Percentiles rank a stretch among this genome's conserved stretches.
Conservation (phyloP, 2,113 vertebrate genomes). For the Podarcis raffonei region DNA sequence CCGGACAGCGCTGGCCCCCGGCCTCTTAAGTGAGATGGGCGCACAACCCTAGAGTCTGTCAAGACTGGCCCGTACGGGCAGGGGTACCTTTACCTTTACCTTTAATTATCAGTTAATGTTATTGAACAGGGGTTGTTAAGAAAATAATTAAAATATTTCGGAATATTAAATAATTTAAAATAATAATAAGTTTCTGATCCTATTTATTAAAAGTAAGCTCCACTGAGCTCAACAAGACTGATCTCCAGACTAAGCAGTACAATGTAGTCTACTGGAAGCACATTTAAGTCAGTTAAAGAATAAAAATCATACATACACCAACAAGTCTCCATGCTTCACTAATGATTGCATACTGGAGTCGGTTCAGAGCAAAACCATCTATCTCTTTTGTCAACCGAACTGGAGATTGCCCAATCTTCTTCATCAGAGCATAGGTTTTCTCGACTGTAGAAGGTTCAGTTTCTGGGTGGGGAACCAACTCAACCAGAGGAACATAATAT, state of each 20-base stretch:
- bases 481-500: constrained; percentile 91
- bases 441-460: constrained; percentile 81
- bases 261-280: background rate
- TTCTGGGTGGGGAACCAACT: constrained; percentile 95
- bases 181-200: too few species aligned
- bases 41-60: too few species aligned
- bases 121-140: background rate
- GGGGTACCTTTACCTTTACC: too few species aligned
- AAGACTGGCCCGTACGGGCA: too few species aligned
- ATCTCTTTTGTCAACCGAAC: constrained; percentile 87
- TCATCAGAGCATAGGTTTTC: constrained; percentile 85
- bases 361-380: constrained; percentile 92
- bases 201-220: too few species aligned
- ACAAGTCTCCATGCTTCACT: constrained; percentile 96
- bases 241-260: background rate
- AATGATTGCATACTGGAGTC: constrained; percentile 92
- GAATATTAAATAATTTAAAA: background rate
- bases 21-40: too few species aligned
- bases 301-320: constrained; percentile 75
- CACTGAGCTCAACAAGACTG: background rate
- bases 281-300: background rate
- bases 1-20: too few species aligned
- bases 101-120: background rate
- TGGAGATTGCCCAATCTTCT: constrained; percentile 88
- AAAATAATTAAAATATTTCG: background rate